phyloP scores from a whole-genome alignment of 2,888 invertebrate genomes.

The Villa cingulata region DNA sequence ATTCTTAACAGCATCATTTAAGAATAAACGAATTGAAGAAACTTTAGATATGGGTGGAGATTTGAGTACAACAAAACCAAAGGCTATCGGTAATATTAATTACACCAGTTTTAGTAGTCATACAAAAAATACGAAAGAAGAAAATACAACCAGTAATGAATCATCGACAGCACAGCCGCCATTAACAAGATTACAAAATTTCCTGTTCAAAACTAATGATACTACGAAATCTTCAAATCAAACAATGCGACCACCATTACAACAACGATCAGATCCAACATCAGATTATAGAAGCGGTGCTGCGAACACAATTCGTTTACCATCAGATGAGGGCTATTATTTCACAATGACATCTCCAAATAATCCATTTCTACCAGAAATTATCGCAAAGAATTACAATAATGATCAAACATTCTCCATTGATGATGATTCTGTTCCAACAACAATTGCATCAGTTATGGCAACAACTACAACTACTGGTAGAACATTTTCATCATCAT shows the following conservation, averaged over 20 bases:
- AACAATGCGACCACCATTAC: not conserved
- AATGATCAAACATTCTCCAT: slow-evolving; percentile 10
- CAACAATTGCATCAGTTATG: not conserved
- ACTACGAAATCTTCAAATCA: slow-evolving; percentile 5
- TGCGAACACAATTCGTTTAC: not conserved
- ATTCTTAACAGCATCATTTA: not conserved
- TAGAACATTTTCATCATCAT: not conserved
- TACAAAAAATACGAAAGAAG: too few species aligned
- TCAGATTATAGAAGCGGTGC: not conserved
- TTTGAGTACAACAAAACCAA: slow-evolving; percentile 5
- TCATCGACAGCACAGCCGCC: slow-evolving; percentile 18
- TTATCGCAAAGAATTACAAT: slow-evolving; percentile 29
- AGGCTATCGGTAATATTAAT: not conserved
- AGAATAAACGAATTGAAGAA: not conserved
- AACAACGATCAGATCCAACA: not conserved
- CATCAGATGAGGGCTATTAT: slow-evolving; percentile 19
- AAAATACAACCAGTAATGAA: slow-evolving; percentile 1
- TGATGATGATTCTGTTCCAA: not conserved
- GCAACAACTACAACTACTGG: not conserved
- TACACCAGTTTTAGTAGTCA: not conserved
- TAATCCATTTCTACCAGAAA: slow-evolving; percentile 34
- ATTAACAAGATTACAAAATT: slow-evolving; percentile 28
- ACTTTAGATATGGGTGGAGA: slow-evolving; percentile 4
- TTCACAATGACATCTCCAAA: slow-evolving; percentile 32
- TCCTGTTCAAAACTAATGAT: slow-evolving; percentile 25